Evolutionary conservation across 2,113 vertebrate genomes (phyloP).

Genomic region (Emydura subglobosa): DNA sequence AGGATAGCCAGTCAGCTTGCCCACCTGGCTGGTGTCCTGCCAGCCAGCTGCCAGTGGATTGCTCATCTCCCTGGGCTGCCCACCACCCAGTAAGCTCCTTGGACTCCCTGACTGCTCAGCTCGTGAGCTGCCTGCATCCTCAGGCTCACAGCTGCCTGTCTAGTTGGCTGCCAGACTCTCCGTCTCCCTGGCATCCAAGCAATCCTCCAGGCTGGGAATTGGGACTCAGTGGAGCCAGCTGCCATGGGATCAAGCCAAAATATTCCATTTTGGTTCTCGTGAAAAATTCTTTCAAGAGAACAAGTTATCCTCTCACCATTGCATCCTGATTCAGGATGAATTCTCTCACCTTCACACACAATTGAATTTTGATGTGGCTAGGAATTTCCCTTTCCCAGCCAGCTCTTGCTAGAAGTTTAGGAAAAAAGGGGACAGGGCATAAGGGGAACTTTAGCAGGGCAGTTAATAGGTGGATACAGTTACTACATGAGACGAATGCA

Average conservation of each 20-base stretch:
- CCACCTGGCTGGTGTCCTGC: not conserved
- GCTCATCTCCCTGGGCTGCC: not conserved
- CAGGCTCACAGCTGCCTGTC: not conserved
- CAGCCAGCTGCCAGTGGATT: not conserved
- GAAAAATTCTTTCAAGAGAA: not conserved
- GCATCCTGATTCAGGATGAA: not conserved
- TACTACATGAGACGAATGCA: not conserved
- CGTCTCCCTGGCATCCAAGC: not conserved
- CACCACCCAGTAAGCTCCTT: not conserved
- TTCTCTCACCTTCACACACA: not conserved
- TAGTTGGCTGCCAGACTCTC: not conserved
- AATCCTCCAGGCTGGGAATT: not conserved
- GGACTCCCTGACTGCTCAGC: not conserved
- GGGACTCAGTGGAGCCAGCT: not conserved
- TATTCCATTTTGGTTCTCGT: not conserved
- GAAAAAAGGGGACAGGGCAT: conserved; percentile 34
- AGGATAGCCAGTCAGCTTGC: not conserved
- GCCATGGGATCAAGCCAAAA: not conserved
- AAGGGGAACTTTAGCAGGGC: conserved; percentile 25
- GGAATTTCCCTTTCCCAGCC: conserved; percentile 33
- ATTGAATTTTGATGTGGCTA: not conserved
- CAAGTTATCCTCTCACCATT: not conserved
- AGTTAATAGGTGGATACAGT: conserved; percentile 25
- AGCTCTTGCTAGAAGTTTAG: conserved; percentile 54
- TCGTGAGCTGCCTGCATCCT: not conserved